These are phyloP conservation scores for Hartigia nigra DNA, from an alignment of 2,888 invertebrate species.

Conservation along the genomic window DNA sequence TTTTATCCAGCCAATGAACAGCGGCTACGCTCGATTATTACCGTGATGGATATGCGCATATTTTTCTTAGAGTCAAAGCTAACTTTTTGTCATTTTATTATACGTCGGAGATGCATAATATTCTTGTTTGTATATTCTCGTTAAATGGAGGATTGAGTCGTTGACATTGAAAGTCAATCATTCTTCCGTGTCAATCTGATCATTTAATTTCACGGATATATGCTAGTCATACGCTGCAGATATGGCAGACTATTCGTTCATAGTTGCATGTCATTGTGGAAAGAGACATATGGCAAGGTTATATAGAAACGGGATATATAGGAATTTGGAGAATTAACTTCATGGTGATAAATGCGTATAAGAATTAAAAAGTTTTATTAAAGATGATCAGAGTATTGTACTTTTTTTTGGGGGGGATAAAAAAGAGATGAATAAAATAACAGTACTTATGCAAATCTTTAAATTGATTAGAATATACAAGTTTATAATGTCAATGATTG, in stretches of 20 bases:
- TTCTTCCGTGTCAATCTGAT: not conserved
- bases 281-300: not conserved
- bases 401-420: not conserved
- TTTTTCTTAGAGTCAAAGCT: not conserved
- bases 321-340: not conserved
- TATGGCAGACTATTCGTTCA: not conserved
- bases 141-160: not conserved
- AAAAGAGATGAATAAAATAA: not conserved
- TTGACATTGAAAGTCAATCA: not conserved
- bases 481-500: not conserved
- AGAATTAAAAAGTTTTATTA: not conserved
- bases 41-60: not conserved
- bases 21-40: not conserved
- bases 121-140: not conserved
- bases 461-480: not conserved
- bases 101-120: not conserved
- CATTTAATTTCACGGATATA: not conserved
- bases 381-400: not conserved
- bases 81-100: not conserved
- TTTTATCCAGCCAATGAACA: conserved; percentile 3
- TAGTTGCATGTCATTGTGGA: not conserved
- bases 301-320: not conserved
- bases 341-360: not conserved
- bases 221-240: not conserved
- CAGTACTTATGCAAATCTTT: not conserved